These are phyloP conservation scores for Porites lutea DNA, from an alignment of 64 coral and sea anemone genomes.

Conservation along the genomic window DNA sequence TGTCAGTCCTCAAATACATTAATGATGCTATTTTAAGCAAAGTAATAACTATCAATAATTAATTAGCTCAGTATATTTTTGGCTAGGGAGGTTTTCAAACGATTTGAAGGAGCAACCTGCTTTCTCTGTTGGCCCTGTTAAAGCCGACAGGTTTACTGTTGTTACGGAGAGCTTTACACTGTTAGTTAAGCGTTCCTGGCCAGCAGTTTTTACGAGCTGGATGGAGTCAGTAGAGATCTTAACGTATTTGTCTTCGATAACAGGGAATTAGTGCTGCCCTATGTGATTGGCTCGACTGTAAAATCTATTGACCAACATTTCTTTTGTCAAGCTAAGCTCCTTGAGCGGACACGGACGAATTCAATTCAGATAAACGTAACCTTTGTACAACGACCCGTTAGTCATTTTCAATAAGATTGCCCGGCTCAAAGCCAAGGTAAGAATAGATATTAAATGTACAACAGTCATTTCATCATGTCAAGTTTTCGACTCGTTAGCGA, in stretches of 20 bases:
- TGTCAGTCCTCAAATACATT: not conserved
- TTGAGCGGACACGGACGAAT: constrained; percentile 35
- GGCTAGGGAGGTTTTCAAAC: not conserved
- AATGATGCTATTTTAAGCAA: constrained; percentile 18
- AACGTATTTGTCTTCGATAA: constrained; percentile 27
- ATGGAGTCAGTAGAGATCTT: constrained; percentile 2
- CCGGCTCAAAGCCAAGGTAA: constrained; percentile 5
- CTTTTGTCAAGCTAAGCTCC: constrained; percentile 19
- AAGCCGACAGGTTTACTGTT: not conserved
- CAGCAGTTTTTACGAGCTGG: not conserved
- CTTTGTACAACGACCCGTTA: not conserved
- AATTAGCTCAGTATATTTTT: constrained; percentile 12
- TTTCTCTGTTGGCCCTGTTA: not conserved
- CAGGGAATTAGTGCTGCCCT: constrained; percentile 11
- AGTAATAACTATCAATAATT: constrained; percentile 24
- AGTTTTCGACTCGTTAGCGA: too few relatives aligned
- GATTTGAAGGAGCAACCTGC: not conserved
- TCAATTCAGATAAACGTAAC: not conserved
- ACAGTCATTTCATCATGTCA: not conserved
- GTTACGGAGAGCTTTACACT: too few relatives aligned
- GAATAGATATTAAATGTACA: not conserved
- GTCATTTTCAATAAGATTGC: not conserved
- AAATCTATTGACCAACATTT: constrained; percentile 21
- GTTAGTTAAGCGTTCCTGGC: not conserved
- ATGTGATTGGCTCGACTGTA: constrained; percentile 9